Evolutionary conservation across 2,888 invertebrate genomes (phyloP), one percentile per base, ranked within the genome.

Genomic region (Heliconius erato): DNA sequence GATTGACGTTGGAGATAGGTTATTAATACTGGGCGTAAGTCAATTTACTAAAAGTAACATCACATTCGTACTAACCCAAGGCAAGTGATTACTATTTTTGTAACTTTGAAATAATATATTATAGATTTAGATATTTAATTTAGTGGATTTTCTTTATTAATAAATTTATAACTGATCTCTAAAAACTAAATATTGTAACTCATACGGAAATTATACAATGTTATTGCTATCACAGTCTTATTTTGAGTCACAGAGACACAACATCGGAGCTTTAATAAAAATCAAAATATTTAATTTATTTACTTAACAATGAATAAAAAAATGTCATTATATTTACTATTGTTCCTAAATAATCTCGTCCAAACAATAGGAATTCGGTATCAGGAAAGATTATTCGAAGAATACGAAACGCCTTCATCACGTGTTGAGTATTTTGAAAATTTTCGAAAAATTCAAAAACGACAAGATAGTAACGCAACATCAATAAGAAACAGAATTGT

Each of bases 401-500:
- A 91, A 35, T 92, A 92, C 80, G 91, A 92, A 12, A 84, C 84
- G 23, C 88, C 93, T 3, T 79, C 85, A 28, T 77, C 83, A 6
- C 92, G 92, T 82, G 83, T 83, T n/a, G 87, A 87, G 12, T 91
- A 93, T 80, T 54, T 54, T 1, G 68, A 80, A 16, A 78, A 79
- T 14, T 65, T 72, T 83, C 87, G 85, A 28, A 85, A 16, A 84
- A n/a, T 82, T 80, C 28, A 72, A 23, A 4, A 90, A 90, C 83
- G 89, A 86, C 49, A 91, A 83, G 90, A 90, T 81, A 23, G 83
- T 7, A 82, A 84, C 3, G 81, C 79, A 32, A 77, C 84, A 71
- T 85, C 85, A 3, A 40, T 89, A 4, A 91, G 86, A 79, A 94
- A 93, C 85, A 90, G 88, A 84, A 87, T 94, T n/a, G 82, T 94